A percentile compares a stretch with the other conserved stretches of the same genome.
Conservation (phyloP, 2,797 vertebrate genomes). For the Lindbergichthys nudifrons region DNA sequence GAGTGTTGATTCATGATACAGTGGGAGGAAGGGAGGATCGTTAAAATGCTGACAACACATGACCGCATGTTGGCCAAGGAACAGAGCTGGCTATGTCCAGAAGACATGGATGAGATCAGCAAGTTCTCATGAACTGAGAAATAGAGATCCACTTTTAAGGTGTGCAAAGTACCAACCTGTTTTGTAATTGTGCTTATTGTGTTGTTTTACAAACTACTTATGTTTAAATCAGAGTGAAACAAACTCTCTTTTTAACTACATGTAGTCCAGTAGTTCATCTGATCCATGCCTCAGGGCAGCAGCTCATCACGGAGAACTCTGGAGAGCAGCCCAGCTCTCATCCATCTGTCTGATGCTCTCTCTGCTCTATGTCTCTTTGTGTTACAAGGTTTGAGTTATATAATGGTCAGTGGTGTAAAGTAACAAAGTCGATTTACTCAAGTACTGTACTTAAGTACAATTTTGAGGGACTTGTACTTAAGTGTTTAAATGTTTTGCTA, state of each 20-base stretch:
- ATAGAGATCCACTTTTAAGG: neutral
- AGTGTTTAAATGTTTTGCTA: too few relatives aligned
- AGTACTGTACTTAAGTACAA: too few relatives aligned
- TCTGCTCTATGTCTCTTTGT: neutral
- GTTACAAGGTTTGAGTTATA: neutral
- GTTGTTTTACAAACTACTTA: conserved; percentile 1
- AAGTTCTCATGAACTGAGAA: conserved; percentile 9
- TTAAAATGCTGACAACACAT: conserved; percentile 22
- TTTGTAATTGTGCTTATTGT: neutral
- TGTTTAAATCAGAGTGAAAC: conserved; percentile 3
- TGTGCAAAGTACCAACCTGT: neutral
- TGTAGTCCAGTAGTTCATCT: conserved; percentile 6
- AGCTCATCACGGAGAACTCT: conserved; percentile 42
- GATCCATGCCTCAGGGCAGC: conserved; percentile 6
- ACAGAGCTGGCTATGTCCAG: conserved; percentile 16
- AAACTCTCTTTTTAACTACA: neutral
- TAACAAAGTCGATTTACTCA: too few relatives aligned
- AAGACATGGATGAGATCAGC: conserved; percentile 18
- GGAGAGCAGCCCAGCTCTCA: conserved; percentile 34
- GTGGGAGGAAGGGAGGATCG: conserved; percentile 32
- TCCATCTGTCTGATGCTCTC: conserved; percentile 34
- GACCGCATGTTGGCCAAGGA: conserved; percentile 27
- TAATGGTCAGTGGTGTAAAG: neutral
- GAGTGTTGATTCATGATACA: conserved; percentile 20
- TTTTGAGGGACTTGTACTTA: too few relatives aligned